Conservation (phyloP, 2,113 vertebrate species). For the Sinocyclocheilus grahami region DNA sequence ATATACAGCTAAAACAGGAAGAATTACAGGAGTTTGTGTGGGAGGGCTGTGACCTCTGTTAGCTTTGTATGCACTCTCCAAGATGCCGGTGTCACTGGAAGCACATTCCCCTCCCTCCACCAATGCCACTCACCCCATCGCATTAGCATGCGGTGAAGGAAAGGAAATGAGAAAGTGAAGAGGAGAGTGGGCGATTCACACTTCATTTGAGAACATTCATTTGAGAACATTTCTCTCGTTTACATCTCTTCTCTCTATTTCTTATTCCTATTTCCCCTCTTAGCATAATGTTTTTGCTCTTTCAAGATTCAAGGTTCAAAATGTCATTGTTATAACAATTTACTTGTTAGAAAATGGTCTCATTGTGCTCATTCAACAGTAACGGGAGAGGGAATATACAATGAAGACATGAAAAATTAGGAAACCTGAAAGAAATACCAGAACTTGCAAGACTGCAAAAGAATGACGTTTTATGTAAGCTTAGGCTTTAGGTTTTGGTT, state of each 20-base stretch:
- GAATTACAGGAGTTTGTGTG: conserved; percentile 45
- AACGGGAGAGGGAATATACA: neutral
- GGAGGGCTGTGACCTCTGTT: conserved; percentile 38
- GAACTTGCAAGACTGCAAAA: neutral
- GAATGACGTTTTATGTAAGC: neutral
- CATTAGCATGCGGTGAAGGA: conserved; percentile 44
- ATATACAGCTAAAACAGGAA: conserved; percentile 40
- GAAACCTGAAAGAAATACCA: neutral
- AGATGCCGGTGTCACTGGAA: conserved; percentile 40
- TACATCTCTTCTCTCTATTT: conserved; percentile 19
- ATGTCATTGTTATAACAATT: conserved; percentile 9
- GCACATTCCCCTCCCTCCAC: conserved; percentile 30
- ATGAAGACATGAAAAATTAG: neutral
- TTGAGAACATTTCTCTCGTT: conserved; percentile 23
- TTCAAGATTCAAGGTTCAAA: conserved; percentile 9
- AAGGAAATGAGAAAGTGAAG: conserved; percentile 26
- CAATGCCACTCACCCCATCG: conserved; percentile 36
- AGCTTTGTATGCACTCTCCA: conserved; percentile 6
- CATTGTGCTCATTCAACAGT: neutral
- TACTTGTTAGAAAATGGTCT: neutral
- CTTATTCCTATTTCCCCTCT: conserved; percentile 7
- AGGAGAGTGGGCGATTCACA: conserved; percentile 47
- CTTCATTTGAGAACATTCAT: conserved; percentile 39
- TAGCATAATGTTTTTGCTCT: conserved; percentile 21
- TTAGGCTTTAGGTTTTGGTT: neutral